A percentile compares a stretch with the other conserved stretches of the same genome.
phyloP scores from a whole-genome alignment of 2,113 vertebrate genomes.

The Dicrurus megarhynchus region DNA sequence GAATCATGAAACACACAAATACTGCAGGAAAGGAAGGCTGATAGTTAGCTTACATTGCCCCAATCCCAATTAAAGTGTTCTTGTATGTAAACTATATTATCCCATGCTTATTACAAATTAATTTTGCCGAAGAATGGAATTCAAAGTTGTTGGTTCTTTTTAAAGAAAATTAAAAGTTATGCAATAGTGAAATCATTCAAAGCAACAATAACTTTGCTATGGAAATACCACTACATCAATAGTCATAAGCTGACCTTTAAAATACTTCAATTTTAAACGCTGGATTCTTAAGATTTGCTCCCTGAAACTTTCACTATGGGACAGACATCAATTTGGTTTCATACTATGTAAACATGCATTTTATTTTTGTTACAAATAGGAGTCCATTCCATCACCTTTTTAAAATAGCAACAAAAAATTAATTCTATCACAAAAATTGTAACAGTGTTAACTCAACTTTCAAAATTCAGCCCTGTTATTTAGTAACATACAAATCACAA shows the following conservation, averaged over 20 bases:
- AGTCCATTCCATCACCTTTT: background rate
- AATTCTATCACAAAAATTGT: background rate
- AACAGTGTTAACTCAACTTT: background rate
- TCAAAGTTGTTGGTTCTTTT: background rate
- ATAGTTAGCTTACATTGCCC: background rate
- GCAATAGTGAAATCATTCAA: background rate
- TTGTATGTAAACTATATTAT: background rate
- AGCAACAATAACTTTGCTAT: background rate
- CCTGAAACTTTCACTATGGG: background rate
- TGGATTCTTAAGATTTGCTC: background rate
- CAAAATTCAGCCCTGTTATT: background rate
- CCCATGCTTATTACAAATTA: background rate
- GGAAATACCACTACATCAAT: background rate
- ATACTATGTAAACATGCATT: background rate
- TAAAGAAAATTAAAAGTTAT: background rate
- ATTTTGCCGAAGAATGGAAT: background rate
- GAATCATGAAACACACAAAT: background rate
- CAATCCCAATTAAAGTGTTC: background rate
- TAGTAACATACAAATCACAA: background rate
- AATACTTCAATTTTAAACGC: background rate
- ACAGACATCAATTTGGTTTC: background rate
- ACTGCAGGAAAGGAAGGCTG: background rate
- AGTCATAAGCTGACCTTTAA: background rate
- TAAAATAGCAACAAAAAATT: background rate
- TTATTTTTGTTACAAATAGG: background rate